Evolutionary conservation across 2,888 invertebrate species (phyloP).

Genomic region (Drosophila histrio): DNA sequence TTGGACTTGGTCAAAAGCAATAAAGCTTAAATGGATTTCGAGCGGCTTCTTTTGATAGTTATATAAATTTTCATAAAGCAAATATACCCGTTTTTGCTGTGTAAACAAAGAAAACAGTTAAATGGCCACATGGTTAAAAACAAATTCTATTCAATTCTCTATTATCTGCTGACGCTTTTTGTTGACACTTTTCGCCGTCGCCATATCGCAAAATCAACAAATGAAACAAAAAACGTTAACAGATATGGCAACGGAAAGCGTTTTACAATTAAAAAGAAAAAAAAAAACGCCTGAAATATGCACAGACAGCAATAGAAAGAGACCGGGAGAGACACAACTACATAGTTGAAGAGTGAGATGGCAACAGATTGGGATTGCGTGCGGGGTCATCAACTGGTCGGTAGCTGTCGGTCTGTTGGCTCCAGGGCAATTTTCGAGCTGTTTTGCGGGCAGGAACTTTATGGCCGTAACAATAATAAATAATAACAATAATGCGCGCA

Average conservation of each 20-base stretch:
- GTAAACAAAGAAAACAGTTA: slow-evolving; percentile 38
- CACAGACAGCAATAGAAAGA: slow-evolving; percentile 23
- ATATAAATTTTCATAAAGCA: not conserved
- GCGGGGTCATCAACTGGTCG: slow-evolving; percentile 56
- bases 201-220: slow-evolving; percentile 48
- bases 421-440: slow-evolving; percentile 8
- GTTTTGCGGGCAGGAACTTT: slow-evolving; percentile 37
- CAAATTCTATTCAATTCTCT: slow-evolving; percentile 62
- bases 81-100: slow-evolving; percentile 2
- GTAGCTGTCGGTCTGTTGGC: not conserved
- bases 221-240: slow-evolving; percentile 41
- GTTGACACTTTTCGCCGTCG: slow-evolving; percentile 58
- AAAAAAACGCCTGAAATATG: slow-evolving; percentile 44
- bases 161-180: slow-evolving; percentile 58
- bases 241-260: slow-evolving; percentile 50
- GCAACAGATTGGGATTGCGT: slow-evolving; percentile 33
- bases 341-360: slow-evolving; percentile 13
- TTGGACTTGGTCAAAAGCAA: slow-evolving; percentile 1
- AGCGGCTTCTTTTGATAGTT: slow-evolving; percentile 1
- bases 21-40: slow-evolving; percentile 1
- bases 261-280: slow-evolving; percentile 34
- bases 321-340: not conserved
- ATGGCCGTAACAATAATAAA: slow-evolving; percentile 56
- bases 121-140: slow-evolving; percentile 23
- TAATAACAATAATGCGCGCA: slow-evolving; percentile 43